Evolutionary conservation across 1,140 invertebrate species (phyloP), one percentile per base, ranked within the genome.

Genomic region (Homalodisca vitripennis): DNA sequence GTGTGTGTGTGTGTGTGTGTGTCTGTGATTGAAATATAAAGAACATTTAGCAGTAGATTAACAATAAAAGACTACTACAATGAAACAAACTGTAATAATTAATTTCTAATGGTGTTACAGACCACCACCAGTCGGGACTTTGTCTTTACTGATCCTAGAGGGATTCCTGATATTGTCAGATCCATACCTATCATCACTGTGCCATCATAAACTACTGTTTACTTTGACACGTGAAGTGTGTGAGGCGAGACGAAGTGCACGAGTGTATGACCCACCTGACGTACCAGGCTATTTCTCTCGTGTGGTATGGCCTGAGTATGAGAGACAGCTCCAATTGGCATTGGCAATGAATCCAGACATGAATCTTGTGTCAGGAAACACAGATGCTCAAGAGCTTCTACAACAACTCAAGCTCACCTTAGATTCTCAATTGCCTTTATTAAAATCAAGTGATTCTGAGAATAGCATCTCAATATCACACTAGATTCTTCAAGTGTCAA

Each of bases 241-340:
- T 73, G 79, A 78, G 73, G 75, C 82, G 68, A 80, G 90, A 57
- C 83, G 91, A 65, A 75, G 77, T 24, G 75, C 76, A n/a, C 81
- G 91, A 3, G 75, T 79, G 14, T 94, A 94, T 75, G 84, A 89
- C 69, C 91, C 91, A 20, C 89, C 91, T 3, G 92, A 93, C 80
- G 84, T 89, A 3, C 86, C 86, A 2, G 89, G 89, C 1, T 93
- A 94, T 81, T 93, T 93, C 78, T 41, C 17, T 6, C 34, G 17
- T 6, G 60, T 73, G 12, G 73, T 75, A 1, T 75, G 74, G 74
- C 73, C 74, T 1, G 68, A 73, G 55, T 70, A 69, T 27, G n/a
- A 47, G 20, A 31, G 48, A 3, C 34, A 46, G 22, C 57, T 64
- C 26, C 17, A 67, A 41, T 81, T 62, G 22, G 70, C 70, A 0